Conservation (phyloP, 2,888 invertebrate species). For the Geophilus truncorum region DNA sequence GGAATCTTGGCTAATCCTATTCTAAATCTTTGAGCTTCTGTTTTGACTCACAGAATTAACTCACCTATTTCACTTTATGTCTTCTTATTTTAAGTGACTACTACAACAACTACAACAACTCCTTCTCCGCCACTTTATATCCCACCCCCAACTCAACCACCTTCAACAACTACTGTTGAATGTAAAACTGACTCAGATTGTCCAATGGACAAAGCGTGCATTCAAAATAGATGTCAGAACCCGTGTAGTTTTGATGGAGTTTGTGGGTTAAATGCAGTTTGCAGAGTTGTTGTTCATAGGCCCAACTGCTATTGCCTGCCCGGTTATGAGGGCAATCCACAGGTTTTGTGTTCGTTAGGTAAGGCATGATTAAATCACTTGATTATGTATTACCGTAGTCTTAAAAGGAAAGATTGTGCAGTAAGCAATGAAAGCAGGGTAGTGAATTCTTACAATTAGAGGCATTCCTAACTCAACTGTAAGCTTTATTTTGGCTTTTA, state of each 20-base stretch:
- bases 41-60: no score
- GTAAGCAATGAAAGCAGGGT: no score
- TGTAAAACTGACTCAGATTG: conserved; percentile 55
- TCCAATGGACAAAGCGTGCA: conserved; percentile 63
- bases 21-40: no score
- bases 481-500: no score
- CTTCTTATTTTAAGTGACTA: no score
- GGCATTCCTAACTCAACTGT: no score
- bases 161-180: conserved; percentile 50
- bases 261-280: conserved; percentile 68
- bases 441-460: no score
- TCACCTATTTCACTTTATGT: no score
- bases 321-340: conserved; percentile 38
- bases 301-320: conserved; percentile 60
- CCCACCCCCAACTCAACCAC: background rate
- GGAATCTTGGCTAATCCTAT: no score
- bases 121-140: background rate
- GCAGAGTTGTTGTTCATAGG: conserved; percentile 62
- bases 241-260: conserved; percentile 37
- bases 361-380: no score
- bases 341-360: conserved; percentile 39
- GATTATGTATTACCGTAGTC: no score
- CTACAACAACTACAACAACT: background rate
- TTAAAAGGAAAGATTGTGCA: no score
- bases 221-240: conserved; percentile 60